Conservation (phyloP, 2,888 invertebrate genomes). For the Ormyrus nitidulus region DNA sequence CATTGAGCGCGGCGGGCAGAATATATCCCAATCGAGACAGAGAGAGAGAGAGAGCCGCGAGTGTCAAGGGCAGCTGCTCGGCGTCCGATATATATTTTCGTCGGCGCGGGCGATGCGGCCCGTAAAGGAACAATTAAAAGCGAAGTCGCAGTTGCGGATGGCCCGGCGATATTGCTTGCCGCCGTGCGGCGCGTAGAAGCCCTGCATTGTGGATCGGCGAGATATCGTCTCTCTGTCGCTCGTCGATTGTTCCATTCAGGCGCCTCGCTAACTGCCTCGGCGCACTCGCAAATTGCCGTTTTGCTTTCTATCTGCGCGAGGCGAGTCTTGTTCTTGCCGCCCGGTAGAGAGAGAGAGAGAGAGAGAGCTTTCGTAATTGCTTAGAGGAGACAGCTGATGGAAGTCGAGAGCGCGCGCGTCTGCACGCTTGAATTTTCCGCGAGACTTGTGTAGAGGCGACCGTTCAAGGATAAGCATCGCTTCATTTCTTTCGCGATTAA, state of each 20-base stretch:
- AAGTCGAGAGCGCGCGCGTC: too few species aligned
- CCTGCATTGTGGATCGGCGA: slow-evolving; percentile 44
- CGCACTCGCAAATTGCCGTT: slow-evolving; percentile 37
- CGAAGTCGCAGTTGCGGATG: slow-evolving; percentile 12
- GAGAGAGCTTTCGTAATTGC: slow-evolving; percentile 12
- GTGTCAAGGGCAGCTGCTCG: neutral
- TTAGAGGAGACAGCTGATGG: neutral
- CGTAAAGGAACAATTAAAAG: slow-evolving; percentile 34
- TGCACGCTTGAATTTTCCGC: too few species aligned
- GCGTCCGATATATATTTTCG: slow-evolving; percentile 5
- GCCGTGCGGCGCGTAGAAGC: neutral
- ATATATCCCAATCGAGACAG: too few species aligned
- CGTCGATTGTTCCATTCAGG: slow-evolving; percentile 55
- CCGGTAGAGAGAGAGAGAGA: too few species aligned
- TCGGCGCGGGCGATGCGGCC: neutral
- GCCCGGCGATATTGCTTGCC: slow-evolving; percentile 3
- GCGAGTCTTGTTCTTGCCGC: slow-evolving; percentile 27
- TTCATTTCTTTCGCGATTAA: too few species aligned
- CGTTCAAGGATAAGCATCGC: too few species aligned
- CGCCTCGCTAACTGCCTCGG: slow-evolving; percentile 41
- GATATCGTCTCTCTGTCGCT: slow-evolving; percentile 53
- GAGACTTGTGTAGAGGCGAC: too few species aligned
- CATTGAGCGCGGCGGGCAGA: too few species aligned
- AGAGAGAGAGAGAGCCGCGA: neutral
- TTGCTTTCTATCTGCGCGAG: slow-evolving; percentile 12